Evolutionary conservation across 1,140 invertebrate genomes (phyloP).

Genomic region (Nephila pilipes): DNA sequence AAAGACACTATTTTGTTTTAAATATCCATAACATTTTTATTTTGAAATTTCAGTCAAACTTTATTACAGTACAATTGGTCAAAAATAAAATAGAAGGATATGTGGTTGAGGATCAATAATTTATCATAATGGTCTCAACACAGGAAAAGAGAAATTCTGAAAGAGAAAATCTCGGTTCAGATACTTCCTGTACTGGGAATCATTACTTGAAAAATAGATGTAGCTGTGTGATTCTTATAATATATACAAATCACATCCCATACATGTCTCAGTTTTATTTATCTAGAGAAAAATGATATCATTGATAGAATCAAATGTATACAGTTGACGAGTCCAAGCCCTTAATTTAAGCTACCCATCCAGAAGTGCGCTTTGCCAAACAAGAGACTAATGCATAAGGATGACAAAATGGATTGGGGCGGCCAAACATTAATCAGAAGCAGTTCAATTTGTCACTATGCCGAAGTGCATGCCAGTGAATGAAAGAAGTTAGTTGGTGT

Average conservation of each 20-base stretch:
- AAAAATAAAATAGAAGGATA: too few relatives aligned
- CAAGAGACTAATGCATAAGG: slow-evolving; percentile 67
- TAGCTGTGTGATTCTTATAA: neutral
- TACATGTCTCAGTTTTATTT: neutral
- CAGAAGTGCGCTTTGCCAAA: slow-evolving; percentile 57
- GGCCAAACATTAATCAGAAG: slow-evolving; percentile 70
- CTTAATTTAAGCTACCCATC: slow-evolving; percentile 60
- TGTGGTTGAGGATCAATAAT: too few relatives aligned
- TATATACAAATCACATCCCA: slow-evolving; percentile 7
- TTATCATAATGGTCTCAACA: too few relatives aligned
- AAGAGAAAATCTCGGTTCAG: neutral
- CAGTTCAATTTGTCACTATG: slow-evolving; percentile 73
- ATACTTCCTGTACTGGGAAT: neutral
- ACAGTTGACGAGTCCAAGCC: slow-evolving; percentile 26
- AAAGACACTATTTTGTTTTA: too few relatives aligned
- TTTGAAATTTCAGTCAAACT: too few relatives aligned
- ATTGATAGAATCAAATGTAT: neutral
- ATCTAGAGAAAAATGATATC: neutral
- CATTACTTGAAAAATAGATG: neutral
- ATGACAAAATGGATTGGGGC: slow-evolving; percentile 66
- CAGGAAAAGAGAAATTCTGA: too few relatives aligned
- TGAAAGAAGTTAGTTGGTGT: slow-evolving; percentile 65
- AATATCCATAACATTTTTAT: too few relatives aligned
- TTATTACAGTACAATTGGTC: too few relatives aligned
- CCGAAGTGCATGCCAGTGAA: slow-evolving; percentile 70